A percentile compares a stretch with the other conserved stretches of the same genome.
These are phyloP conservation scores for Dryobotodes eremita DNA, from an alignment of 2,888 invertebrate species.

Conservation along the genomic window DNA sequence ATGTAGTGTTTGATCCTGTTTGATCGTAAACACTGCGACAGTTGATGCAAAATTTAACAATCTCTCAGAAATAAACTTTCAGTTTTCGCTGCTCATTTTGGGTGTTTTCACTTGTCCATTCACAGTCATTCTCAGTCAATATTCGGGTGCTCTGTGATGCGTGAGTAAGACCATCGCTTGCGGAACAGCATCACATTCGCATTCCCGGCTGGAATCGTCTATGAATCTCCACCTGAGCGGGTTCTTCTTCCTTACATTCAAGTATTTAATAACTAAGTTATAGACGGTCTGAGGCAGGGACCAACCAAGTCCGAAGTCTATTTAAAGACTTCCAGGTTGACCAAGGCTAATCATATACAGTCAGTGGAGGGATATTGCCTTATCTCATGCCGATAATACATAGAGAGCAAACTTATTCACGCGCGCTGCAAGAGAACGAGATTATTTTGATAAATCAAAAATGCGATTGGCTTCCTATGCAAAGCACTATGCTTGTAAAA, in stretches of 20 bases:
- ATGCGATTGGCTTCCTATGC: too few relatives aligned
- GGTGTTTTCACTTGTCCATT: not conserved
- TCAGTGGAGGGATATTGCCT: not conserved
- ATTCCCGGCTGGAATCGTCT: not conserved
- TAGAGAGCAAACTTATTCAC: not conserved
- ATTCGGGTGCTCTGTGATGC: not conserved
- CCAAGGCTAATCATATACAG: not conserved
- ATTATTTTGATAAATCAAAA: slow-evolving; percentile 4
- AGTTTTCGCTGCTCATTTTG: not conserved
- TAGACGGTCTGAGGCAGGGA: not conserved
- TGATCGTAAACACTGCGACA: not conserved
- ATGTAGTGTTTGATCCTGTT: not conserved
- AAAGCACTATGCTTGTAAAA: slow-evolving; percentile 2
- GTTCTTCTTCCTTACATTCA: not conserved
- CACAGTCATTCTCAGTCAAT: not conserved
- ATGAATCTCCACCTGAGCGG: not conserved
- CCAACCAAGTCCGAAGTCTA: not conserved
- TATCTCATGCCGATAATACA: not conserved
- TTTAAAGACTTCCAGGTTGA: not conserved
- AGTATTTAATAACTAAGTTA: not conserved
- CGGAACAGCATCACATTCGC: not conserved
- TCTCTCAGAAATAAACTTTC: not conserved
- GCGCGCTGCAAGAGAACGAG: not conserved
- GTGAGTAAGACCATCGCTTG: not conserved
- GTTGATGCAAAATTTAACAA: not conserved